A percentile compares a stretch with the other conserved stretches of the same genome.
Evolutionary conservation across 30 jellyfish, hydroid and myxozoan genomes (phyloP).

Genomic region (Cassiopea xamachana): DNA sequence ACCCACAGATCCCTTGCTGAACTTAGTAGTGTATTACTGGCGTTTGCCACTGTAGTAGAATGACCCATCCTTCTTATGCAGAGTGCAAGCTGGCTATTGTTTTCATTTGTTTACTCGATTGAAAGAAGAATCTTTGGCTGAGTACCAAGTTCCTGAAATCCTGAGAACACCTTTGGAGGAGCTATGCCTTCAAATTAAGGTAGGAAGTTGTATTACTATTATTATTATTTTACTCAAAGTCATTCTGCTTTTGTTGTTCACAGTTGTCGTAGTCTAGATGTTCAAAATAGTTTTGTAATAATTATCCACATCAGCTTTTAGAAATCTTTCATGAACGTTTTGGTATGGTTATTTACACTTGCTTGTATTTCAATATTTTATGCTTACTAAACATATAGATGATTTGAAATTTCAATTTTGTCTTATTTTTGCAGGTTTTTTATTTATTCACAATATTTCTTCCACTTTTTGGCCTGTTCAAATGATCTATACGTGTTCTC

Average conservation of each 20-base stretch:
- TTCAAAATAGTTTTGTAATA: too few relatives aligned
- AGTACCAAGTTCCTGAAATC: conserved; percentile 82
- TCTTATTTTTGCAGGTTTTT: not conserved
- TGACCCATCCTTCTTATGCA: not conserved
- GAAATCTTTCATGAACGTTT: too few relatives aligned
- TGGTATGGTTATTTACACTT: too few relatives aligned
- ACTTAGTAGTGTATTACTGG: not conserved
- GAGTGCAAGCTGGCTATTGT: conserved; percentile 90
- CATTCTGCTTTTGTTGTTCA: too few relatives aligned
- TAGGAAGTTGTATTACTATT: not conserved
- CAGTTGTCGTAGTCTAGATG: too few relatives aligned
- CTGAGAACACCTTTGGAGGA: conserved; percentile 88
- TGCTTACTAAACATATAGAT: too few relatives aligned
- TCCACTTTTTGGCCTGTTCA: not conserved
- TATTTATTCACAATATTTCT: not conserved
- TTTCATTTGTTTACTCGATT: conserved; percentile 75
- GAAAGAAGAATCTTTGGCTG: conserved; percentile 63
- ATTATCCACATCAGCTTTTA: too few relatives aligned
- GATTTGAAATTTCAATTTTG: too few relatives aligned
- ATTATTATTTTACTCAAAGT: too few relatives aligned
- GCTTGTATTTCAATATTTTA: too few relatives aligned
- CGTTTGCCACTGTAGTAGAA: not conserved
- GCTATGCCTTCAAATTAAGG: conserved; percentile 90
- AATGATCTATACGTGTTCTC: too few relatives aligned
- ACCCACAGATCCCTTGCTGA: too few relatives aligned